Base-by-base conservation (phyloP, 2,113 vertebrate genomes). In the Mus musculus region DNA sequence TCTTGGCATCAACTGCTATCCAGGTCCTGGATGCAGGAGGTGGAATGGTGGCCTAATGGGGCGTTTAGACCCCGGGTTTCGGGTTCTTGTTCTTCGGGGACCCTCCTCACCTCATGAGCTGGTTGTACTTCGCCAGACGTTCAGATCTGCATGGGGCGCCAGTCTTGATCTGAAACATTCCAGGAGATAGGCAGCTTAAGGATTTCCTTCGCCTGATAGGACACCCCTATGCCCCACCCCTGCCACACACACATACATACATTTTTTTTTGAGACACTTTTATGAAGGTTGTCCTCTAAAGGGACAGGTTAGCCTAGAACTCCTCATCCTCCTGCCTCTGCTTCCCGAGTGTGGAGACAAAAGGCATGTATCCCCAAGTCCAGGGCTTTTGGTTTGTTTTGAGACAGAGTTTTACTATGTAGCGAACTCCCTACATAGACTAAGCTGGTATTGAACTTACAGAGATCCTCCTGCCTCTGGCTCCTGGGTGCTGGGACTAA, bases 51-150 rank as follows among this genome's bases (percentile, higher is more conserved):
- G 10, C n/a, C 59, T 46, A 54, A 72, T 6, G 22, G 26, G 78
- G n/a, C 52, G 72, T 94, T 49, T 7, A 89, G 36, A 2, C 65
- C 42, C 42, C 9, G 19, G 28, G 65, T 39, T 85, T 54, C 13
- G 42, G 63, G 63, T 22, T 82, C 72, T 71, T 80, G 30, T 33
- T 49, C 88, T 56, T 77, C 72, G 42, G 8, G 73, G 54, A 77
- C 59, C 71, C 99, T 98, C 96, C 99, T 98, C 96, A 99, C 99
- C 99, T 99, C 99, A 99, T 99, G 90, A 99, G 99, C 97, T 99
- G 99, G 97, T 99, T 99, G 98, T 99, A 99, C 97, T 99, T 99
- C 91, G 99, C 99, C 98, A 99, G 98, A 96, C 99, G 99, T 96
- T 99, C 99, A 89, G 99, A 99, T 97, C 99, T 99, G 98, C 99